Evolutionary conservation across 2,797 vertebrate species (phyloP).

Genomic region (Gallirallus australis): DNA sequence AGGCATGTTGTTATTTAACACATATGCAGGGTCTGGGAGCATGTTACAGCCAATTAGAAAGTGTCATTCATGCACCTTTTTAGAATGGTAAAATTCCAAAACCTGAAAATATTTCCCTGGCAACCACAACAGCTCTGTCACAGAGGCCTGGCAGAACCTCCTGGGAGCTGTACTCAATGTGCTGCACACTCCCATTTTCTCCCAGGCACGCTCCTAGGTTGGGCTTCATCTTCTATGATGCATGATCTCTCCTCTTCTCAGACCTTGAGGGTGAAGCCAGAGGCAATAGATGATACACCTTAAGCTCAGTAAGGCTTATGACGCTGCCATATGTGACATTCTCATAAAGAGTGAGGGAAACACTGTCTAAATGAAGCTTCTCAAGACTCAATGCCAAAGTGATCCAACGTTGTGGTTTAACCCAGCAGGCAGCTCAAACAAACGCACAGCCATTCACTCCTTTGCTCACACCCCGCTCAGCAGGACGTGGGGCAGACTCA

Average conservation of each 20-base stretch:
- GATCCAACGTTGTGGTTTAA: not conserved
- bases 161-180: not conserved
- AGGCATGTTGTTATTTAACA: not conserved
- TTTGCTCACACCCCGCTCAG: too few species aligned
- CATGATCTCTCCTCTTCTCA: not conserved
- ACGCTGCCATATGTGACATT: not conserved
- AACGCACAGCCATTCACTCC: too few species aligned
- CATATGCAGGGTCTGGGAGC: not conserved
- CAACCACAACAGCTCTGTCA: not conserved
- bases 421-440: too few species aligned
- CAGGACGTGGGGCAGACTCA: too few species aligned
- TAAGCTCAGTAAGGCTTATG: not conserved
- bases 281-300: not conserved
- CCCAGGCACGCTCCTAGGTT: fast-evolving
- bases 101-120: not conserved
- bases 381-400: not conserved
- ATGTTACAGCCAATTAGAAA: not conserved
- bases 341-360: not conserved
- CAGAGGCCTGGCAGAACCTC: fast-evolving
- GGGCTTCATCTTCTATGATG: not conserved
- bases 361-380: not conserved
- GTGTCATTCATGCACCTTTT: not conserved
- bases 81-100: not conserved
- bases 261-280: not conserved
- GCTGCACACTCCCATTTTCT: not conserved